Conservation (phyloP, 2,888 invertebrate genomes). For the Nymphalis urticae region DNA sequence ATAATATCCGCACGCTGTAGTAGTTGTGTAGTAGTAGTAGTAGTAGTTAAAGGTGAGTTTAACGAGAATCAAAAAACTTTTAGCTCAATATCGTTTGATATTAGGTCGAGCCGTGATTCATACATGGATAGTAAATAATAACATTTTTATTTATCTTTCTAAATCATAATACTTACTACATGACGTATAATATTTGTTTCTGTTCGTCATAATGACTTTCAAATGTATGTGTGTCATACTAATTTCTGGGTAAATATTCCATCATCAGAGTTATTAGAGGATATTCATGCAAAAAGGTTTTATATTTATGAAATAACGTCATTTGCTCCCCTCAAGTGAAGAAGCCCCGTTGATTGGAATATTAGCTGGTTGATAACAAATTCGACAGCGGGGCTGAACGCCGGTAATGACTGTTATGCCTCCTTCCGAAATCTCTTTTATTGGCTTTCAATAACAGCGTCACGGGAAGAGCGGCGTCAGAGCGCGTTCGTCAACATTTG, state of each 20-base stretch:
- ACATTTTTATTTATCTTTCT: too few species aligned
- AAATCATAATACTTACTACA: too few species aligned
- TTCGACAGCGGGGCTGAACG: constrained; percentile 55
- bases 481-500: neutral
- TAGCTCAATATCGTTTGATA: neutral
- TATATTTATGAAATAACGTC: constrained; percentile 34
- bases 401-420: constrained; percentile 55
- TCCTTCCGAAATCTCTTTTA: constrained; percentile 42
- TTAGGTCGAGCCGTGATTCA: too few species aligned
- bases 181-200: too few species aligned
- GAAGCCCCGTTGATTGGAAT: constrained; percentile 56
- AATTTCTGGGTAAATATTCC: neutral
- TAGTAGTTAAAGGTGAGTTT: constrained; percentile 24
- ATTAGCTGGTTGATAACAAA: constrained; percentile 68
- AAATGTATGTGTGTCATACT: too few species aligned
- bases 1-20: constrained; percentile 9
- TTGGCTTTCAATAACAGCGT: constrained; percentile 41
- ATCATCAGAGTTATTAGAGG: constrained; percentile 6
- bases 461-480: neutral
- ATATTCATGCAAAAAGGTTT: constrained; percentile 30
- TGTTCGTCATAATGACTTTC: too few species aligned
- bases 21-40: too few species aligned
- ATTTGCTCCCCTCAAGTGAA: constrained; percentile 41
- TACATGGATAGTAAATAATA: too few species aligned
- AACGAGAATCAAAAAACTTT: constrained; percentile 27